Evolutionary conservation across 2,113 vertebrate genomes (phyloP).

Genomic region (Spea multiplicata): DNA sequence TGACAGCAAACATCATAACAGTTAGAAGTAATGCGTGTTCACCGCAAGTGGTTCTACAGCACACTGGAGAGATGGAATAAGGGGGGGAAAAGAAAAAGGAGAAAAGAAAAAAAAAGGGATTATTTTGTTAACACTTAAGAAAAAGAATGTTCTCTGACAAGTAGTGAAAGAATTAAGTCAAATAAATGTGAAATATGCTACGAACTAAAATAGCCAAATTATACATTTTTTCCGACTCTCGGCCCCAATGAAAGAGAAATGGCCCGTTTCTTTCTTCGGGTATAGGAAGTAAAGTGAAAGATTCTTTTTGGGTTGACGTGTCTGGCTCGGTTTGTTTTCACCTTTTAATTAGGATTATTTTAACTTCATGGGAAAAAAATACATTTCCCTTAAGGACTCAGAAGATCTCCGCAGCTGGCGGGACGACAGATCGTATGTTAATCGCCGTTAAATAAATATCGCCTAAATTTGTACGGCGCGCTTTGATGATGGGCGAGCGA

Average conservation of each 20-base stretch:
- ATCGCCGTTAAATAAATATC: slow-evolving; percentile 9
- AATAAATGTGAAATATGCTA: slow-evolving; percentile 68
- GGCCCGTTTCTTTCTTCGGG: slow-evolving; percentile 24
- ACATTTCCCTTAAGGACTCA: slow-evolving; percentile 8
- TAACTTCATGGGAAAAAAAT: slow-evolving; percentile 50
- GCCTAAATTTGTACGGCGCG: neutral
- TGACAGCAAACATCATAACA: slow-evolving; percentile 85
- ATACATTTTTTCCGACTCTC: slow-evolving; percentile 54
- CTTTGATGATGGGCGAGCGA: neutral
- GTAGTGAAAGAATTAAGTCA: slow-evolving; percentile 75
- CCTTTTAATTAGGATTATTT: slow-evolving; percentile 52
- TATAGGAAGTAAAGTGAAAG: slow-evolving; percentile 53
- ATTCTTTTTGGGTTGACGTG: slow-evolving; percentile 52
- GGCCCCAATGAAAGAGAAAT: slow-evolving; percentile 59
- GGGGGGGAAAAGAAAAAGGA: slow-evolving; percentile 13
- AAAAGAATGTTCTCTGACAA: slow-evolving; percentile 71
- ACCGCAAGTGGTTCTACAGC: slow-evolving; percentile 66
- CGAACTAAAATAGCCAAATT: slow-evolving; percentile 55
- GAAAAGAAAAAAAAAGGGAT: slow-evolving; percentile 48
- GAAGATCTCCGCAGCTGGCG: slow-evolving; percentile 12
- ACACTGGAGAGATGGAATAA: slow-evolving; percentile 64
- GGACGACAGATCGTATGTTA: slow-evolving; percentile 18
- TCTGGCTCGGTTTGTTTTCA: slow-evolving; percentile 40
- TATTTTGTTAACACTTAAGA: slow-evolving; percentile 61
- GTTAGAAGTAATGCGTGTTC: slow-evolving; percentile 73